Percentiles rank a stretch among this genome's conserved stretches.
These are phyloP conservation scores for Ophion obscuratus DNA, from an alignment of 2,888 invertebrate genomes.

Conservation along the genomic window DNA sequence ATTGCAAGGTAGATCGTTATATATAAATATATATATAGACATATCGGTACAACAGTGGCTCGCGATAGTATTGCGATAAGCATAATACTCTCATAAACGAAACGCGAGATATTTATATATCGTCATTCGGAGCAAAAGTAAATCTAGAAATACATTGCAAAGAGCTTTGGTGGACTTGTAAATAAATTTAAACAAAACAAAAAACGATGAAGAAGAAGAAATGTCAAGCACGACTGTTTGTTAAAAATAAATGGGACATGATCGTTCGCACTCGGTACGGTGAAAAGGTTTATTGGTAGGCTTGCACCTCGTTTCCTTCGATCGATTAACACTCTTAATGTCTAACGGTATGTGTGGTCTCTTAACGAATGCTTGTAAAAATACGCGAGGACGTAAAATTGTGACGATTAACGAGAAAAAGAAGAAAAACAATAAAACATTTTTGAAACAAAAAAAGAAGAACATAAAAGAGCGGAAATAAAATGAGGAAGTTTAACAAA, in stretches of 20 bases:
- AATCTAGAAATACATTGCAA: conserved; percentile 1
- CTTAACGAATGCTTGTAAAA: conserved; percentile 37
- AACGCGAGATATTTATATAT: conserved; percentile 34
- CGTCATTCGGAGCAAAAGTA: conserved; percentile 21
- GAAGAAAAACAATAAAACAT: background rate
- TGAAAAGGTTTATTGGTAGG: conserved; percentile 82
- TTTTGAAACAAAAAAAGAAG: conserved; percentile 18
- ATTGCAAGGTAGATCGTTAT: conserved; percentile 41
- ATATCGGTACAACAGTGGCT: conserved; percentile 55
- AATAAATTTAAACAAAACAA: conserved; percentile 39
- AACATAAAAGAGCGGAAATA: conserved; percentile 11
- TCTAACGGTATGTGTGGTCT: conserved; percentile 57
- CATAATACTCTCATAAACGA: conserved; percentile 48
- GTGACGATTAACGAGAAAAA: conserved; percentile 22
- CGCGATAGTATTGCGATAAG: conserved; percentile 50
- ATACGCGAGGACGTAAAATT: conserved; percentile 27
- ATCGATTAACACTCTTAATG: conserved; percentile 49
- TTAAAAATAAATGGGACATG: conserved; percentile 78
- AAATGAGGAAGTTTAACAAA: conserved; percentile 61
- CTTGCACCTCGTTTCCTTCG: conserved; percentile 78
- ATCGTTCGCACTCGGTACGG: conserved; percentile 78
- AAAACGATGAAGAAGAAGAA: conserved; percentile 67
- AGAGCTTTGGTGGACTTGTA: conserved; percentile 58
- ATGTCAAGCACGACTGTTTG: conserved; percentile 81
- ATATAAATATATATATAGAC: conserved; percentile 29